A percentile compares a stretch with the other conserved stretches of the same genome.
phyloP scores from a whole-genome alignment of 2,797 vertebrate genomes.

The Cheirogaleus major region DNA sequence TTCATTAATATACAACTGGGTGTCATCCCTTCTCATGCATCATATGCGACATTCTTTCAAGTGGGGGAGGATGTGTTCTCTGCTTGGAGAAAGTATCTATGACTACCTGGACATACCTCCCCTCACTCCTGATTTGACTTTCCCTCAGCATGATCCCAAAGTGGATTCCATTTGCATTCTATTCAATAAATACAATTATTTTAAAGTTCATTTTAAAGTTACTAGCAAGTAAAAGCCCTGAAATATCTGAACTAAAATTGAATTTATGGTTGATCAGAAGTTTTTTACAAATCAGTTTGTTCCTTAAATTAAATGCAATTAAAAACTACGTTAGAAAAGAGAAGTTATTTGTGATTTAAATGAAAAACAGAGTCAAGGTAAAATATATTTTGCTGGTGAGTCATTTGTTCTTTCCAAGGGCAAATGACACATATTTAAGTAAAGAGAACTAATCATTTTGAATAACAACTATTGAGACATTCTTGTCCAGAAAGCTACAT shows the following conservation, averaged over 20 bases:
- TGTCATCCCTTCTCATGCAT: neutral
- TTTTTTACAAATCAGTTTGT: neutral
- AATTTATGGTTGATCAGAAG: neutral
- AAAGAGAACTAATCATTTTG: neutral
- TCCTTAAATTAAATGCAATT: neutral
- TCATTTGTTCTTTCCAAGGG: neutral
- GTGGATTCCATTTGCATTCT: neutral
- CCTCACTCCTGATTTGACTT: neutral
- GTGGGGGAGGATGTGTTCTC: accelerated
- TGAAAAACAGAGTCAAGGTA: neutral
- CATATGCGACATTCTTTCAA: accelerated
- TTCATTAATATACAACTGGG: neutral
- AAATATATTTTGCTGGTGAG: neutral
- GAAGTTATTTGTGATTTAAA: neutral
- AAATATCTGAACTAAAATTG: neutral
- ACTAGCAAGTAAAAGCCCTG: neutral
- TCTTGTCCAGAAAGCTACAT: neutral
- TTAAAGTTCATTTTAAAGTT: neutral
- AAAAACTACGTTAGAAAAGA: neutral
- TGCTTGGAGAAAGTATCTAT: neutral
- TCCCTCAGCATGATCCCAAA: neutral
- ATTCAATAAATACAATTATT: neutral
- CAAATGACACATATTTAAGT: neutral
- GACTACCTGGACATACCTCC: neutral
- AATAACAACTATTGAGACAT: neutral